These are phyloP conservation scores for Platichthys stellatus DNA, from an alignment of 2,113 vertebrate species.

Conservation along the genomic window DNA sequence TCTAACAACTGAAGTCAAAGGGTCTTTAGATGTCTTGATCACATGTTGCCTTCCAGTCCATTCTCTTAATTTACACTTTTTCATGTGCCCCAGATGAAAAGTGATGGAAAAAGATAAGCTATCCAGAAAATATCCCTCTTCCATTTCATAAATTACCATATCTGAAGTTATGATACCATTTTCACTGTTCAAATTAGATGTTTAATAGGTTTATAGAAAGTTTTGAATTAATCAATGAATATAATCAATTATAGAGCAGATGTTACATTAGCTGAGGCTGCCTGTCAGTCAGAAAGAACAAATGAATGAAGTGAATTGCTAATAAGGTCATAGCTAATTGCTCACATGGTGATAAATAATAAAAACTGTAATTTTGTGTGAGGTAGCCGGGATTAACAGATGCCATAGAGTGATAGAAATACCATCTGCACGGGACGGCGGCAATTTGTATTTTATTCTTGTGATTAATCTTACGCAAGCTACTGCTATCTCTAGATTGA, in stretches of 20 bases:
- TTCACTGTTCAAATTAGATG: conserved; percentile 37
- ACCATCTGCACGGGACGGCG: conserved; percentile 10
- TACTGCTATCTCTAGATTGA: neutral
- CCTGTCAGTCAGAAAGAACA: conserved; percentile 48
- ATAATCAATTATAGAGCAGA: conserved; percentile 62
- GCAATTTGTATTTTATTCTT: neutral
- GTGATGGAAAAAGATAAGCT: neutral
- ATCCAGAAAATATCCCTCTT: neutral
- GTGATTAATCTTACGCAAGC: neutral
- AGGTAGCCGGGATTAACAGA: conserved; percentile 36
- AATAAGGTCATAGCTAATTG: conserved; percentile 60
- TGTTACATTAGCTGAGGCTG: conserved; percentile 51
- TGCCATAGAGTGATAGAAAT: neutral
- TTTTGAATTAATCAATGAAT: conserved; percentile 57
- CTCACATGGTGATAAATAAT: conserved; percentile 55
- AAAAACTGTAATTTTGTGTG: conserved; percentile 37
- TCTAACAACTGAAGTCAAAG: neutral
- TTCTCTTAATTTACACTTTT: conserved; percentile 8
- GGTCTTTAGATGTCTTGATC: conserved; percentile 26
- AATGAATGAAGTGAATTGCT: conserved; percentile 49
- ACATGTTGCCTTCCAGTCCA: conserved; percentile 16
- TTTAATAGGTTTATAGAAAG: conserved; percentile 51
- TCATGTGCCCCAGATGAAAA: neutral
- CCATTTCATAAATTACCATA: conserved; percentile 7
- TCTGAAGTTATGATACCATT: conserved; percentile 9